Conservation (phyloP, 2,888 invertebrate species). For the Cryptocephalus moraei region DNA sequence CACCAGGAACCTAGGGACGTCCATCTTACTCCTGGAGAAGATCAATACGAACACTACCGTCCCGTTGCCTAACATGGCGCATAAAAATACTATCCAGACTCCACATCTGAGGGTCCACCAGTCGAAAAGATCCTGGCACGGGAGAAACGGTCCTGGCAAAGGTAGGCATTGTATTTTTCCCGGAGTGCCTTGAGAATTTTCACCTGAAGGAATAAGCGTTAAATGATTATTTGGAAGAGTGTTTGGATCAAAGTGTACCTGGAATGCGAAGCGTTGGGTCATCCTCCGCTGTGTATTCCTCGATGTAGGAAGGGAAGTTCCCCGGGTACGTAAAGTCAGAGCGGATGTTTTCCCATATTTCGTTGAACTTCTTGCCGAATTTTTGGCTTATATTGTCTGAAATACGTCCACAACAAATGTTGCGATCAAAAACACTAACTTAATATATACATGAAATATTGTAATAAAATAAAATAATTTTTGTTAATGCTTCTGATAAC, state of each 20-base stretch:
- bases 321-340: conserved; percentile 60
- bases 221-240: conserved; percentile 57
- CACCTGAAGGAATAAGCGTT: conserved; percentile 18
- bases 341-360: conserved; percentile 59
- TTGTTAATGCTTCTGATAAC: too few relatives aligned
- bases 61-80: conserved; percentile 92
- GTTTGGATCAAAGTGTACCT: conserved; percentile 35
- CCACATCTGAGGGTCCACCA: conserved; percentile 97
- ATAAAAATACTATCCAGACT: conserved; percentile 93
- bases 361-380: conserved; percentile 58
- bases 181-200: conserved; percentile 14
- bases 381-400: conserved; percentile 64
- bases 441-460: background rate
- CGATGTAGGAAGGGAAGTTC: conserved; percentile 58
- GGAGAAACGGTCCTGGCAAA: conserved; percentile 85
- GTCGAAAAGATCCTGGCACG: conserved; percentile 91
- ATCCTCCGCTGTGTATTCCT: conserved; percentile 63
- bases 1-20: conserved; percentile 92
- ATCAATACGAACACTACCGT: conserved; percentile 89
- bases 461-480: background rate
- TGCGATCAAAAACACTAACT: too few relatives aligned
- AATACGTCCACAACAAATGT: too few relatives aligned
- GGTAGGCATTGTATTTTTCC: conserved; percentile 68
- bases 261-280: conserved; percentile 30
- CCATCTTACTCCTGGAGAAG: conserved; percentile 86